These are phyloP conservation scores for Rousettus madagascariensis DNA, from an alignment of 2,797 vertebrate species.

Conservation along the genomic window DNA sequence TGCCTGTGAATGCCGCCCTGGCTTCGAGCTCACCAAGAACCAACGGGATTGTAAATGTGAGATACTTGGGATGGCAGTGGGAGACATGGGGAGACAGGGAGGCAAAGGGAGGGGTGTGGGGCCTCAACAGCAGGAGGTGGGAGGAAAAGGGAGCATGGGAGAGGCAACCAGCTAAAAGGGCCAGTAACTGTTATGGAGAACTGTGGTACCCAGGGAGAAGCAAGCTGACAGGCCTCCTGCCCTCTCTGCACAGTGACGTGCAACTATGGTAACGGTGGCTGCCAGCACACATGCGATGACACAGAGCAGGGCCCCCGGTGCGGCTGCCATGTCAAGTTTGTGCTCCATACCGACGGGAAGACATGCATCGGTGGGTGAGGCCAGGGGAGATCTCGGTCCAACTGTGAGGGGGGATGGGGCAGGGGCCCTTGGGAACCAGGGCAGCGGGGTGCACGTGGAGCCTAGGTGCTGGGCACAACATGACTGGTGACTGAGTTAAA, in stretches of 20 bases:
- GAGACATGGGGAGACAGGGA: too few relatives aligned
- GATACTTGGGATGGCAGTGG: constrained; percentile 42
- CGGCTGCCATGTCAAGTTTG: constrained; percentile 97
- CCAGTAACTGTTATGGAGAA: not conserved
- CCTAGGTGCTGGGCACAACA: not conserved
- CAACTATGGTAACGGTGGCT: constrained; percentile 98
- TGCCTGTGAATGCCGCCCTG: constrained; percentile 97
- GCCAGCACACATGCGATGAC: constrained; percentile 98
- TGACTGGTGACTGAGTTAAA: not conserved
- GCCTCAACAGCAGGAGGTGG: not conserved
- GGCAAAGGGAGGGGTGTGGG: not conserved
- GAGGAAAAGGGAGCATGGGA: not conserved
- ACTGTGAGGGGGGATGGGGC: not conserved
- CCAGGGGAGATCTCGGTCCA: not conserved
- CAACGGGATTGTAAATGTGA: constrained; percentile 98
- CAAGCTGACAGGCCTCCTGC: constrained; percentile 61
- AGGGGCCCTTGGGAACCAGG: not conserved
- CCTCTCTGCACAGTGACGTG: constrained; percentile 91
- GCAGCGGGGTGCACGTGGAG: not conserved
- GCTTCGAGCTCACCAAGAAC: constrained; percentile 98
- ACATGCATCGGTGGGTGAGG: constrained; percentile 97
- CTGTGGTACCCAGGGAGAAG: not conserved
- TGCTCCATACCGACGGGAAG: constrained; percentile 96
- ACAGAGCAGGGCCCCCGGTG: constrained; percentile 96
- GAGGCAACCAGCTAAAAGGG: not conserved